Base-by-base conservation (phyloP, 2,113 vertebrate genomes). In the Grus americana region DNA sequence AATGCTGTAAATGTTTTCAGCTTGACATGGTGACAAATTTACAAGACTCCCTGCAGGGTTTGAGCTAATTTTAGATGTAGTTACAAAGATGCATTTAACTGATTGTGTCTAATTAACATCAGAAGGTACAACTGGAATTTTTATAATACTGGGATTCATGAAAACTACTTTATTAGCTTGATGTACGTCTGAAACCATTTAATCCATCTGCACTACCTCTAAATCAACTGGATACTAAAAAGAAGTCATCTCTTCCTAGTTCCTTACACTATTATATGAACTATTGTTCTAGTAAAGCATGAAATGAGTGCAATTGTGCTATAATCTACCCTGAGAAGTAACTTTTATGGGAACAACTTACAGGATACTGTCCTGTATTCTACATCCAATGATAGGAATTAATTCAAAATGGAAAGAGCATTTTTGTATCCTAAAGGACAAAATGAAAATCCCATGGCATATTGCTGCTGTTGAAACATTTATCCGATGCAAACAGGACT, bases 11-110 rank as follows among this genome's bases (percentile, higher is more conserved):
- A 46, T 73, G 24, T 44, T 93, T 74, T 82, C 13, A 26, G 3
- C 58, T 91, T 79, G 62, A 82, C 44, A 75, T 23, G 22, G 24
- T 32, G 76, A 79, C 70, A 91, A 61, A 63, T 93, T 66, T 91
- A 52, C 44, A 79, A 82, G 78, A 72, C 29, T 70, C 55, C 71
- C 62, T 88, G 71, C 24, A 68, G 79, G 46, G 22, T 65, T 49
- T 80, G 38, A 83, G 46, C 36, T 90, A 79, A 94, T 90, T 93
- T 90, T 93, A 94, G 58, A 55, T 74, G 55, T 70, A 94, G 83
- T 96, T 94, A 84, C 55, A 50, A 90, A 90, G 63, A 66, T 47
- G 55, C 42, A 26, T 83, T 88, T 93, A 88, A 50, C 29, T 88
- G 91, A 73, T 78, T 79, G 19, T 73, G 30, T 76, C 58, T 93